Base-by-base conservation (phyloP, 2,797 vertebrate genomes). In the Nyctalus aviator region DNA sequence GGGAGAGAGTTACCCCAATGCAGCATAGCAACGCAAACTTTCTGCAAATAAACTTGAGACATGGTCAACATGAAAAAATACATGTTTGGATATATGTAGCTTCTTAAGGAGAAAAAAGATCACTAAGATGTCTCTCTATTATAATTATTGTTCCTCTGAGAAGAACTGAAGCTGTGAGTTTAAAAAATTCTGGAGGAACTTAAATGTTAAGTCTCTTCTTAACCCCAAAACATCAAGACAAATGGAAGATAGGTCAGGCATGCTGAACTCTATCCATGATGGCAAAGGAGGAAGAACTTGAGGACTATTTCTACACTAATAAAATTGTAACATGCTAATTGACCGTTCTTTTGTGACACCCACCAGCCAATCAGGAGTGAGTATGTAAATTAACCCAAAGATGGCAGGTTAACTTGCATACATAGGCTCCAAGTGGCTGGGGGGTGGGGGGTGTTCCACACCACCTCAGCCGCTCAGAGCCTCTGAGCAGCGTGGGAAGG, bases 121-220 rank as follows among this genome's bases (percentile, higher is more conserved):
- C 59, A 72, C 44, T 27, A 68, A 76, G 3, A 14, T 53, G 2
- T 72, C 25, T 73, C 13, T 73, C 30, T 48, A 35, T 71, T 53
- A 18, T 41, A 44, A 44, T 27, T 27, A 57, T 18, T 48, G 8
- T 15, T 77, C 46, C n/a, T 44, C 41, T 6, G 50, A 27, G 27
- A 46, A 88, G 18, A 37, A 88, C 88, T 37, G 25, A 85, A 81
- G n/a, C 2, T 32, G n/a, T 84, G 64, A 37, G 55, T 55, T 73
- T 20, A 35, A 81, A 87, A 68, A 69, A 30, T 37, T 46, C n/a
- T 21, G 12, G 46, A 71, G 53, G 10, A 82, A 53, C 35, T 91
- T 94, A 78, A 62, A 57, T 27, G 13, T 23, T 62, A 32, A 18
- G 35, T 59, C 44, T 48, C 72, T 73, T 44, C 13, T 90, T 32